Evolutionary conservation across 2,888 invertebrate species (phyloP).

Genomic region (Parelbella ahira): DNA sequence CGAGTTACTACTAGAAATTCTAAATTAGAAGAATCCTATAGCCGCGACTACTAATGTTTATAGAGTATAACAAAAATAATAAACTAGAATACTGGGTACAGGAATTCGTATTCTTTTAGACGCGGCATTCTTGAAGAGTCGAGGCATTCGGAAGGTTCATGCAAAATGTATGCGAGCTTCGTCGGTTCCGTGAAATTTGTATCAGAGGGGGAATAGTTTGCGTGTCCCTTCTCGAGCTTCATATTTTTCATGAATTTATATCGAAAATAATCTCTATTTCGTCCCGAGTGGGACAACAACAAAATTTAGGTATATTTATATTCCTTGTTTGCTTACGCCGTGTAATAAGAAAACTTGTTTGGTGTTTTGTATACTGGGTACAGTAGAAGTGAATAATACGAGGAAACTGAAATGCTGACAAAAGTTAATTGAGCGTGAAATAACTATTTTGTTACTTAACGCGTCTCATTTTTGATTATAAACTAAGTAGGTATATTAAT

Average conservation of each 20-base stretch:
- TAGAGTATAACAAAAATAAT: too few relatives aligned
- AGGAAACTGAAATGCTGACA: conserved; percentile 1
- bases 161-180: conserved; percentile 64
- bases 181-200: conserved; percentile 49
- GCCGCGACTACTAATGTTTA: too few relatives aligned
- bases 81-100: background rate
- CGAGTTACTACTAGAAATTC: too few relatives aligned
- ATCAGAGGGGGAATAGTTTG: conserved; percentile 46
- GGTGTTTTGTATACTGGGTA: conserved; percentile 2
- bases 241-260: conserved; percentile 37
- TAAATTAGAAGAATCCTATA: too few relatives aligned
- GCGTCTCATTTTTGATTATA: too few relatives aligned
- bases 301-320: conserved; percentile 24
- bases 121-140: conserved; percentile 24
- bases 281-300: conserved; percentile 20
- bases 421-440: too few relatives aligned
- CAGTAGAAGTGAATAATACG: background rate
- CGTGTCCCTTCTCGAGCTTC: conserved; percentile 36
- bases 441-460: too few relatives aligned
- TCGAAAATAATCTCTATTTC: conserved; percentile 23
- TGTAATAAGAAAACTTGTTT: conserved; percentile 21
- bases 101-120: conserved; percentile 31
- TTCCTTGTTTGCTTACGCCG: conserved; percentile 18
- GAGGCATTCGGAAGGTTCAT: conserved; percentile 47
- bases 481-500: too few relatives aligned